These are phyloP conservation scores for Uropsilus gracilis DNA, from an alignment of 2,113 vertebrate species.

Conservation along the genomic window DNA sequence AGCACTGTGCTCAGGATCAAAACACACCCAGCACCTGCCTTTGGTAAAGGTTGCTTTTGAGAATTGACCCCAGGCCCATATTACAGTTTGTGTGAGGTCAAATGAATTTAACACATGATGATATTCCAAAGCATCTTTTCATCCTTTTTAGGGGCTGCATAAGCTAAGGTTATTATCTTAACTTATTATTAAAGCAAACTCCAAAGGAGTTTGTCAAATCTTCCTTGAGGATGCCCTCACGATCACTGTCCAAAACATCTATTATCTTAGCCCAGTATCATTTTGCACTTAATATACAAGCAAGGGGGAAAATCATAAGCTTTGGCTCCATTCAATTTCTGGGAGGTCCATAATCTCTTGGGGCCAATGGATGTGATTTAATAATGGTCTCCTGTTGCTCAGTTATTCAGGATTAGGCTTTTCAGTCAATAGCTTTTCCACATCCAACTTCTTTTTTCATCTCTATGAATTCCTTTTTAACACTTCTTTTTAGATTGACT, in stretches of 20 bases:
- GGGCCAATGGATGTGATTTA: neutral
- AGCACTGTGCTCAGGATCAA: neutral
- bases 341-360: slow-evolving; percentile 10
- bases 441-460: neutral
- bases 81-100: slow-evolving; percentile 25
- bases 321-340: slow-evolving; percentile 24
- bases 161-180: neutral
- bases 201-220: slow-evolving; percentile 41
- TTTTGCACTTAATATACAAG: slow-evolving; percentile 29
- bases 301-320: neutral
- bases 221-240: slow-evolving; percentile 13
- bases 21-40: neutral
- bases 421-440: slow-evolving; percentile 16
- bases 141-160: neutral
- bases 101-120: neutral
- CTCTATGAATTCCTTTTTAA: slow-evolving; percentile 45
- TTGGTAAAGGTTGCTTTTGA: neutral
- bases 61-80: neutral
- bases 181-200: slow-evolving; percentile 34
- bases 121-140: neutral
- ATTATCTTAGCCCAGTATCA: neutral
- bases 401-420: slow-evolving; percentile 26
- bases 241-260: slow-evolving; percentile 13
- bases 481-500: neutral
- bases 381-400: neutral